Conservation (phyloP, 1,140 invertebrate genomes). For the Heterodera schachtii region DNA sequence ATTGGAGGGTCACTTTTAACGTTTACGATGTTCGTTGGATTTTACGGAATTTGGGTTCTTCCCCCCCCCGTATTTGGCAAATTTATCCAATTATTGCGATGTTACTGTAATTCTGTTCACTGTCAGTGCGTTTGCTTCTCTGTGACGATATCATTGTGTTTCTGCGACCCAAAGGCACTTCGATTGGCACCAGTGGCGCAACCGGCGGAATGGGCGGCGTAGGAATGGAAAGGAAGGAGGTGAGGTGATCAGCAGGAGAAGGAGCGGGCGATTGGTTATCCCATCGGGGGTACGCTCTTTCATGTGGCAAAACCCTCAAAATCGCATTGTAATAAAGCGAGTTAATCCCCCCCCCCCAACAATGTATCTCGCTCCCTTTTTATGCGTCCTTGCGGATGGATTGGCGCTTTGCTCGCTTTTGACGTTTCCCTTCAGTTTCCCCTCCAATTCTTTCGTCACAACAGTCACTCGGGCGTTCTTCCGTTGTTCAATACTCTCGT, state of each 20-base stretch:
- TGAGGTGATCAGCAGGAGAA: not conserved
- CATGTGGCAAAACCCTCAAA: too few species aligned
- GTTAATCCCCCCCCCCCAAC: too few species aligned
- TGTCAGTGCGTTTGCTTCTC: slow-evolving; percentile 37
- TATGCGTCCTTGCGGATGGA: not conserved
- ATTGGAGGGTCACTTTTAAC: too few species aligned
- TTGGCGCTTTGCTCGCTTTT: not conserved
- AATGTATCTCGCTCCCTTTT: too few species aligned
- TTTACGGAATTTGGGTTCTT: too few species aligned
- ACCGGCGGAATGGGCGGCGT: not conserved
- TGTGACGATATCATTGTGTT: slow-evolving; percentile 54
- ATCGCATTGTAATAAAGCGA: too few species aligned
- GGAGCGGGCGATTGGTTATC: not conserved
- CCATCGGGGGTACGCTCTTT: too few species aligned
- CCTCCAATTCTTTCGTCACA: slow-evolving; percentile 27
- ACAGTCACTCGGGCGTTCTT: slow-evolving; percentile 38
- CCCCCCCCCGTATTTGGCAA: not conserved
- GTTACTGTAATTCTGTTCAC: too few species aligned
- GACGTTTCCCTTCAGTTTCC: not conserved
- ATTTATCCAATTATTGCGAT: not conserved
- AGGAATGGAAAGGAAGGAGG: slow-evolving; percentile 9
- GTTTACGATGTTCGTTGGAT: too few species aligned
- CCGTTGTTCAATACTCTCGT: slow-evolving; percentile 39
- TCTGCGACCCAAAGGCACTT: slow-evolving; percentile 37
- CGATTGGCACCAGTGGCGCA: slow-evolving; percentile 1